Evolutionary conservation across 1,140 invertebrate genomes (phyloP).

Genomic region (Glossosoma conforme): DNA sequence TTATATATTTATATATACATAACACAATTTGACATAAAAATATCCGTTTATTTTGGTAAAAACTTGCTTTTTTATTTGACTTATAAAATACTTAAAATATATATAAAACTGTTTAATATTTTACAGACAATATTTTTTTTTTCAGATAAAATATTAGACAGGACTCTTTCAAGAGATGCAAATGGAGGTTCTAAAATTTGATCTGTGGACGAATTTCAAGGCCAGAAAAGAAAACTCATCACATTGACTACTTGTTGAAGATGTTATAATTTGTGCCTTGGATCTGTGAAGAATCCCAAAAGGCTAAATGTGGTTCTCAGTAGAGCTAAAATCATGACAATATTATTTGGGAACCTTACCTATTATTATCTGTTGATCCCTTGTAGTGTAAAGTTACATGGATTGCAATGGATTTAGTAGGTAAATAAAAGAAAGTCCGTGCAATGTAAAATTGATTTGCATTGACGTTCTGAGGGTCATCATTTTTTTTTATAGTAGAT

Average conservation of each 20-base stretch:
- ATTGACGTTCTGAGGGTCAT: no score
- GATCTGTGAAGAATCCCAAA: slow-evolving; percentile 71
- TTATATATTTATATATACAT: no score
- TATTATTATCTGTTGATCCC: no score
- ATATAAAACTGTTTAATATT: no score
- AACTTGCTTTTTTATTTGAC: no score
- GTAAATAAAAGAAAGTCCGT: no score
- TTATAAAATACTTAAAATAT: no score
- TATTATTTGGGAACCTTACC: slow-evolving; percentile 85
- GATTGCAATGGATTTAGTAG: slow-evolving; percentile 64
- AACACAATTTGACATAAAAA: no score
- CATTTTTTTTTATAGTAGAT: no score
- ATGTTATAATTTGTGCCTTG: no score
- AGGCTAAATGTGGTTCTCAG: slow-evolving; percentile 86
- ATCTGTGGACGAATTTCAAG: slow-evolving; percentile 95
- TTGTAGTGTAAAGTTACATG: slow-evolving; percentile 60
- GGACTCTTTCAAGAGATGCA: slow-evolving; percentile 62
- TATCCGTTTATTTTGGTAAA: no score
- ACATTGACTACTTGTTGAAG: slow-evolving; percentile 85
- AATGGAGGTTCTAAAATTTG: slow-evolving; percentile 76
- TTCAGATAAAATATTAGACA: slow-evolving; percentile 68
- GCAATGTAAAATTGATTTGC: no score
- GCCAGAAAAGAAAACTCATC: slow-evolving; percentile 82
- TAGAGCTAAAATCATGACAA: slow-evolving; percentile 69
- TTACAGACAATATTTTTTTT: slow-evolving; percentile 31